Evolutionary conservation across 2,888 invertebrate species (phyloP).

Genomic region (Cheilosia grossa): DNA sequence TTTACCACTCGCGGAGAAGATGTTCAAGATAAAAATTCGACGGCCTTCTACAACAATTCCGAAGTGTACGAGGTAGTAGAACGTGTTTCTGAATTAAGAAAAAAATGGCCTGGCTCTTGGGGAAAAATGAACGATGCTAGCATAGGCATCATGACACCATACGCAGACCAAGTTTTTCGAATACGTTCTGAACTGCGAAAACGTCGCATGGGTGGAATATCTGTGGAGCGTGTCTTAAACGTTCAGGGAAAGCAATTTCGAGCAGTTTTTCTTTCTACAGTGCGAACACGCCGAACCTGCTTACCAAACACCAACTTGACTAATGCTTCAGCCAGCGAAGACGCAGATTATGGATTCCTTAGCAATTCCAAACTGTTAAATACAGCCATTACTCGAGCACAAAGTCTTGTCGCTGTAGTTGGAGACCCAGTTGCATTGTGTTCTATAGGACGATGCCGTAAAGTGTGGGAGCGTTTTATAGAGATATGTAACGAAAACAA

Average conservation of each 20-base stretch:
- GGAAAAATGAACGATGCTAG: slow-evolving; percentile 90
- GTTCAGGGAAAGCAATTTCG: slow-evolving; percentile 95
- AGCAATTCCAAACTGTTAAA: slow-evolving; percentile 92
- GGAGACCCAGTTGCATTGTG: slow-evolving; percentile 93
- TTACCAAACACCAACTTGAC: slow-evolving; percentile 81
- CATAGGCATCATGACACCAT: slow-evolving; percentile 93
- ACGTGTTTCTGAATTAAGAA: slow-evolving; percentile 88
- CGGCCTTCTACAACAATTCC: slow-evolving; percentile 91
- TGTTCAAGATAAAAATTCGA: slow-evolving; percentile 90
- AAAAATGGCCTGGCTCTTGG: slow-evolving; percentile 90
- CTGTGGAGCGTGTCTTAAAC: slow-evolving; percentile 92
- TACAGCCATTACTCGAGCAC: slow-evolving; percentile 92
- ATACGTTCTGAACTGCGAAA: slow-evolving; percentile 91
- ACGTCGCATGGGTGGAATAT: slow-evolving; percentile 88
- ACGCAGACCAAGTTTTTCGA: slow-evolving; percentile 90
- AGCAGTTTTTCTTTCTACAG: slow-evolving; percentile 91
- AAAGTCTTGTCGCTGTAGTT: slow-evolving; percentile 92
- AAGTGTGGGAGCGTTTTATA: slow-evolving; percentile 91
- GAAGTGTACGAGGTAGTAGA: slow-evolving; percentile 93
- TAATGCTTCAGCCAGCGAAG: slow-evolving; percentile 81
- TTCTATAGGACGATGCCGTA: slow-evolving; percentile 91
- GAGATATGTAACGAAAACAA: slow-evolving; percentile 88
- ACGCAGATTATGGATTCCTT: slow-evolving; percentile 91
- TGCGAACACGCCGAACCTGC: slow-evolving; percentile 89
- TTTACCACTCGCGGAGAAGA: slow-evolving; percentile 92